Evolutionary conservation across 2,113 vertebrate genomes (phyloP).

Genomic region (Raphicerus campestris): DNA sequence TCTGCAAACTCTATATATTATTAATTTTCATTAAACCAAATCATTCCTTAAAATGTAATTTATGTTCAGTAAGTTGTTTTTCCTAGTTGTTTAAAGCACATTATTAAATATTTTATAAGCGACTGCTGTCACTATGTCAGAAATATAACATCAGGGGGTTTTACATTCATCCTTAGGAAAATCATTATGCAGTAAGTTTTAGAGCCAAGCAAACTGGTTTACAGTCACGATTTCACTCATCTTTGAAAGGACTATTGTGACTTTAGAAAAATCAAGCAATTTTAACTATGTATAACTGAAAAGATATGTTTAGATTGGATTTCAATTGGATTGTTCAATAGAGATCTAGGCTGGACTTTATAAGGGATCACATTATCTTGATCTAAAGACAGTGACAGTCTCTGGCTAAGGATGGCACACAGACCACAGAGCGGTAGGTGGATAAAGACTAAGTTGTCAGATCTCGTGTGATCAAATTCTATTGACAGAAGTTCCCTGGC

Average conservation of each 20-base stretch:
- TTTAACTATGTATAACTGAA: background rate
- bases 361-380: background rate
- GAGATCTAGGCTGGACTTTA: background rate
- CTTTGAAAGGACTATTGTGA: background rate
- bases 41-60: constrained; percentile 30
- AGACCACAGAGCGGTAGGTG: background rate
- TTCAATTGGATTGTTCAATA: background rate
- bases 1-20: background rate
- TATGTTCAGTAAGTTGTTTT: constrained; percentile 12
- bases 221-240: background rate
- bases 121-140: constrained; percentile 14
- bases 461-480: background rate
- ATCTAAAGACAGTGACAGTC: background rate
- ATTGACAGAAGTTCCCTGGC: background rate
- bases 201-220: background rate
- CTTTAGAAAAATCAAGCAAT: constrained; percentile 3
- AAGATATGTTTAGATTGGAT: background rate
- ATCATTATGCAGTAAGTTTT: background rate
- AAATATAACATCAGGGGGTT: constrained; percentile 25
- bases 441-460: background rate
- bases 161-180: background rate
- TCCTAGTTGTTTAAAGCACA: constrained; percentile 24
- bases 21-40: constrained; percentile 44
- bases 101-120: constrained; percentile 35
- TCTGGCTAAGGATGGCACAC: background rate